phyloP scores from a whole-genome alignment of 2,113 vertebrate species.

The Etia nguti region DNA sequence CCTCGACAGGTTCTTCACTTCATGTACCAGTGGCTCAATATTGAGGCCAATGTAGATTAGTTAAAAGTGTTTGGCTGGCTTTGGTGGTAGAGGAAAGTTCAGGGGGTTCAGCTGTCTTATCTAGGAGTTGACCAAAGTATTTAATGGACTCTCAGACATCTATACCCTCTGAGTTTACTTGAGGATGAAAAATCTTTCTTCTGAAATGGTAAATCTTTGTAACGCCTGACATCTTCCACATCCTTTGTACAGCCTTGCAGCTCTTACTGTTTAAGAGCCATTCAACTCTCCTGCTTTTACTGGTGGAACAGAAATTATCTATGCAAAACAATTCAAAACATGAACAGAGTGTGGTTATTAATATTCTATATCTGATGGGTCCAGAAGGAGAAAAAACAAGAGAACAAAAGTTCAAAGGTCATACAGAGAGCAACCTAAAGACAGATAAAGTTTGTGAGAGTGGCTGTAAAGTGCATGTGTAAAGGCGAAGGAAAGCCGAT shows the following conservation, averaged over 20 bases:
- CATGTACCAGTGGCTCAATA: not conserved
- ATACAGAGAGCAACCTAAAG: not conserved
- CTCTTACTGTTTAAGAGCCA: accelerated
- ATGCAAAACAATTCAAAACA: not conserved
- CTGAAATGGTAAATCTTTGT: not conserved
- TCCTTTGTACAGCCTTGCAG: not conserved
- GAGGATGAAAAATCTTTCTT: not conserved
- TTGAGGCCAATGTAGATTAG: not conserved
- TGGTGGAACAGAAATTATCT: not conserved
- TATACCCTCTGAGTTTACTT: not conserved
- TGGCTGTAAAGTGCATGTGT: not conserved
- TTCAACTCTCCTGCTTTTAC: not conserved
- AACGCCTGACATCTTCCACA: not conserved
- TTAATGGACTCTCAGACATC: not conserved
- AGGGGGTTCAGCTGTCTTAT: not conserved
- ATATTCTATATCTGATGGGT: not conserved
- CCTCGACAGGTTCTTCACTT: not conserved
- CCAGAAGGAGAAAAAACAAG: not conserved
- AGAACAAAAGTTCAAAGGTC: conserved; percentile 13
- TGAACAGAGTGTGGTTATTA: not conserved
- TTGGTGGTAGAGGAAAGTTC: not conserved
- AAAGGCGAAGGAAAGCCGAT: not conserved
- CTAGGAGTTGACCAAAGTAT: not conserved
- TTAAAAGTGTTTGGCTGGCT: not conserved
- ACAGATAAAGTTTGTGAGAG: not conserved